These are phyloP conservation scores for Caracal caracal DNA, from an alignment of 2,113 vertebrate species.

Conservation along the genomic window DNA sequence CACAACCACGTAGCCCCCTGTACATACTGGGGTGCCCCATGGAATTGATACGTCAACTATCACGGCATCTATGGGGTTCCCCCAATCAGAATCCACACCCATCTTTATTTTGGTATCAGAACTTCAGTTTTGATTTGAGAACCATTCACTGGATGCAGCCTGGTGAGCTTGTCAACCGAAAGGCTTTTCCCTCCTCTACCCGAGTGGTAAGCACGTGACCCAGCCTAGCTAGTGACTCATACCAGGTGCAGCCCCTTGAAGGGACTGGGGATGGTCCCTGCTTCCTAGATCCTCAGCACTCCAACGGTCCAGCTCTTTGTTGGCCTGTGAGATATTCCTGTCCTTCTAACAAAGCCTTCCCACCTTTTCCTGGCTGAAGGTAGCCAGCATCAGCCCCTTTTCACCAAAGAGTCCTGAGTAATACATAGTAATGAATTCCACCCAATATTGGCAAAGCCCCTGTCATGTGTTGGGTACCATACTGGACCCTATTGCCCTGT, in stretches of 20 bases:
- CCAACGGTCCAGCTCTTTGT: not conserved
- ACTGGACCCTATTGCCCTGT: not conserved
- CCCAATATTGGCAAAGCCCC: not conserved
- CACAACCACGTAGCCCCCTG: not conserved
- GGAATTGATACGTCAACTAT: not conserved
- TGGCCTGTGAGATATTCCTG: not conserved
- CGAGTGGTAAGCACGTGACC: not conserved
- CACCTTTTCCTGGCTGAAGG: not conserved
- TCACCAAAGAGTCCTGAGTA: not conserved
- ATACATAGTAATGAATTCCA: not conserved
- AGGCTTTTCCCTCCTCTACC: not conserved
- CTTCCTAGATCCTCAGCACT: not conserved
- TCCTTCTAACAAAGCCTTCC: not conserved
- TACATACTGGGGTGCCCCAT: fast-evolving
- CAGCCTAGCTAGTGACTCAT: not conserved
- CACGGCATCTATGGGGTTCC: not conserved
- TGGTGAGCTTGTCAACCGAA: not conserved
- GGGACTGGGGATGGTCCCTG: not conserved
- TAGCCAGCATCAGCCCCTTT: not conserved
- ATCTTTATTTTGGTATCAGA: not conserved
- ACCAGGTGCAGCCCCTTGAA: not conserved
- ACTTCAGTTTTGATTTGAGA: not conserved
- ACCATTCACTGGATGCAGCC: not conserved
- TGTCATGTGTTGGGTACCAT: too few species aligned
- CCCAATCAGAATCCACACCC: too few species aligned